These are phyloP conservation scores for Chloropsis cyanopogon DNA, from an alignment of 2,113 vertebrate species.

Conservation along the genomic window DNA sequence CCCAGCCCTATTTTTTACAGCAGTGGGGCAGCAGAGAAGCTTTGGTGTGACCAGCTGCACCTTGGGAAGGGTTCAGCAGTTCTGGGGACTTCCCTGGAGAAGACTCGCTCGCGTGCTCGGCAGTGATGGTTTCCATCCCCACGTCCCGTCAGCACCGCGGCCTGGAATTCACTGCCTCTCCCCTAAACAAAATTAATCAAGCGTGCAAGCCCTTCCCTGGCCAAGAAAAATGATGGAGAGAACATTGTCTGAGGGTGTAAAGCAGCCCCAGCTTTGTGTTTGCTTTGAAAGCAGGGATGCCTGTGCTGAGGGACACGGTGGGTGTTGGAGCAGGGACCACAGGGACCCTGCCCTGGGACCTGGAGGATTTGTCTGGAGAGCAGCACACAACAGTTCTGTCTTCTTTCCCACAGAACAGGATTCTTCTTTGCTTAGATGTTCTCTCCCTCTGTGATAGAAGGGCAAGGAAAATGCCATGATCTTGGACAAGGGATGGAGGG, in stretches of 20 bases:
- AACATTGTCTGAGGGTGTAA: neutral
- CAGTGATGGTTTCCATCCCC: neutral
- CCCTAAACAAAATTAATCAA: constrained; percentile 7
- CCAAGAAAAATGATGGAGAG: constrained; percentile 32
- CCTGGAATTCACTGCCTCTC: neutral
- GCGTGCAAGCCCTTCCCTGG: neutral
- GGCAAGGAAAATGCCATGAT: neutral
- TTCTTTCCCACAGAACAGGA: neutral
- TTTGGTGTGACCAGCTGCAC: neutral
- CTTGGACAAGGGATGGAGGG: neutral
- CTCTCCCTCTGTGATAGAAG: neutral
- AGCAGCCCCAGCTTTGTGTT: neutral
- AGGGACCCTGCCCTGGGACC: neutral
- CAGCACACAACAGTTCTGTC: fast-evolving
- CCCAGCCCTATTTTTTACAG: neutral
- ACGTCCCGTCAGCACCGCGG: fast-evolving
- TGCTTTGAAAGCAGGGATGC: constrained; percentile 38
- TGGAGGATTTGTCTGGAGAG: neutral
- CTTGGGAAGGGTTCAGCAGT: neutral
- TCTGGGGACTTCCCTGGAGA: neutral
- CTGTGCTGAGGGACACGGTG: neutral
- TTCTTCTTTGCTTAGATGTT: neutral
- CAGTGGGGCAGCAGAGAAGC: neutral
- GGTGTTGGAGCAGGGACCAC: neutral
- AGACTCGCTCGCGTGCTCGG: neutral